Evolutionary conservation across 2,888 invertebrate species (phyloP), one percentile per base, ranked within the genome.

Genomic region (Gnatocerus cornutus): DNA sequence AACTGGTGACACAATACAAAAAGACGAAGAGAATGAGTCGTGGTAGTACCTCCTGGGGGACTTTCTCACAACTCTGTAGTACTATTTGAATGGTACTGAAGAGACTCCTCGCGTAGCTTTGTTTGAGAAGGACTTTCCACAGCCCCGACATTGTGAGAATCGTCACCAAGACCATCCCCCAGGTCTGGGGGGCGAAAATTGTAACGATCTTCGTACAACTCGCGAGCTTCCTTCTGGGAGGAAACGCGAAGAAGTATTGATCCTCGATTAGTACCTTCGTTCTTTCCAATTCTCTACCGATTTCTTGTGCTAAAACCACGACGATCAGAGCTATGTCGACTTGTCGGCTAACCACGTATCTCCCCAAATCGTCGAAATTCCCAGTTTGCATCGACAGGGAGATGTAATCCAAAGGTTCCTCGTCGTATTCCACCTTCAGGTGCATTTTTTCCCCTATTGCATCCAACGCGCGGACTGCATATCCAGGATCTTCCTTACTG

Each of bases 11-110:
- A 27, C n/a, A 7, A n/a, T 16, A 27, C 1, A 48, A 1, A 16
- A 48, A 48, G 16, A 48, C n/a, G 7, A 48, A 48, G 10, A 48
- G 16, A 27, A 48, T 16, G n/a, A 48, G 5, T 16, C 27, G 8
- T 48, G 13, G 8, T 27, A 48, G 8, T 1, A 5, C 8, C 16
- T 16, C 16, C 8, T 12, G 45, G 2, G 45, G 45, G 3, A 14
- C 2, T 45, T n/a, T 9, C 8, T 9, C 16, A 14, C 7, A 3
- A 16, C 21, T 21, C 4, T 21, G 21, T 21, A 21, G 21, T 3
- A 21, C 21, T 3, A 21, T 21, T 4, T 21, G 21, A 21, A 21
- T 21, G 21, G 21, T 21, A 21, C 4, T 4, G 21, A 21, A 21
- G 4, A 21, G 21, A 21, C 21, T 21, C 21, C 21, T 21, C 1